Base-by-base conservation (phyloP, 2,888 invertebrate genomes). In the Scotopteryx bipunctaria region DNA sequence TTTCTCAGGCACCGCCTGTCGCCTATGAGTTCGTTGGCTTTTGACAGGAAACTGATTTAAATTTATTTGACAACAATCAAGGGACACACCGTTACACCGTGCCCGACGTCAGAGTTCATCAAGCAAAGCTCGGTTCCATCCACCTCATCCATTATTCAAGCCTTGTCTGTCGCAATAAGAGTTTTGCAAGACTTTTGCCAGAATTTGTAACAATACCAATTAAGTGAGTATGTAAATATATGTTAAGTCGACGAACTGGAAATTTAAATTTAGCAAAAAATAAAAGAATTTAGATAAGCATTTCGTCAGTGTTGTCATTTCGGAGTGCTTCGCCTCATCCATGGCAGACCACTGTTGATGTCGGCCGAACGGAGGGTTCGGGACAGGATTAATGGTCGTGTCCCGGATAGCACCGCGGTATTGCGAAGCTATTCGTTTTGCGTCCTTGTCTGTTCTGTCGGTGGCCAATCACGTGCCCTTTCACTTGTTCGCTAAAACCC, bases 61-160 rank as follows among this genome's bases (percentile, higher is more conserved):
- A 23, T 42, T n/a, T 21, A 21, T 29, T 45, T 21, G 31, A 35
- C 19, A 36, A 11, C 47, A 14, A 33, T 38, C 16, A 33, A 33
- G 16, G 16, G 31, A 38, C 38, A 38, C 38, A 11, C 38, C 31
- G 37, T 46, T 31, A 47, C 25, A 25, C 41, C 45, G 19, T 27
- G 41, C 8, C 16, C 40, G 3, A 21, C 29, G 43, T 48, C 41
- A 48, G 17, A 41, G 55, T 44, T 55, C 41, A 13, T 17, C 6
- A 13, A 14, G 32, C 11, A 13, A 1, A n/a, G 25, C n/a, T 5
- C 5, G 37, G 1, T 31, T n/a, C n/a, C n/a, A n/a, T n/a, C 11
- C 21, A 8, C 29, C 29, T 38, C 50, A 43, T 50, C 16, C 33
- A 40, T 50, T 51, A 55, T 51, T 47, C 8, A 46, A 43, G 41